Base-by-base conservation (phyloP, 23 tunicate species). In the Trididemnum miniatum region DNA sequence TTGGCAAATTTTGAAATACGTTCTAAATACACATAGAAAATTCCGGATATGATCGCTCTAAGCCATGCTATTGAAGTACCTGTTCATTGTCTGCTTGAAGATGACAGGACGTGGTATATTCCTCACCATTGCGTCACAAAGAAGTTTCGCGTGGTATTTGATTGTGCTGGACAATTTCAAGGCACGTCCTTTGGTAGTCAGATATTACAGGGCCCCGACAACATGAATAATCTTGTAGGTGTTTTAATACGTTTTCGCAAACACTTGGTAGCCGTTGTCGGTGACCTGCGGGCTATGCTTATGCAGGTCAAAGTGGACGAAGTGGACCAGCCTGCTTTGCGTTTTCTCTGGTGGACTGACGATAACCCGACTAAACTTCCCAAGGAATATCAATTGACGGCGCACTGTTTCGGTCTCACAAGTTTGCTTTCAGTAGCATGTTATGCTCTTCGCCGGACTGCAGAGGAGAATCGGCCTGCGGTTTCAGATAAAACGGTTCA, bases 331-430 rank as follows among this genome's bases (percentile, higher is more conserved):
- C 4, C 28, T 15, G 24, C 27, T 4, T 23, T 62, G 25, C 28
- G 27, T 62, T 62, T 62, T 23, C 27, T 62, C 27, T 62, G 69
- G 69, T 62, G 69, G 69, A 62, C 69, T 24, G 69, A 62, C 23
- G 27, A 27, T 27, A 27, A 62, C 69, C 69, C 69, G 69, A 23
- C 69, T 62, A 20, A 23, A 23, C 28, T 4, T 15, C 69, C 69
- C 24, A 62, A 23, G 69, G 27, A 62, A 23, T 62, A 62, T 62
- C 69, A 62, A 23, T 15, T 62, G 69, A 62, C 69, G 27, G 69
- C 28, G 20, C 69, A 62, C 27, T 62, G 69, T 62, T n/a, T n/a
- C n/a, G n/a, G n/a, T n/a, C n/a, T n/a, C n/a, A n/a, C n/a, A n/a
- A n/a, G n/a, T n/a, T n/a, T 62, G 18, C 57, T 18, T 12, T 49